Evolutionary conservation across 2,888 invertebrate genomes (phyloP), one percentile per base, ranked within the genome.

Genomic region (Drosophila siamana): DNA sequence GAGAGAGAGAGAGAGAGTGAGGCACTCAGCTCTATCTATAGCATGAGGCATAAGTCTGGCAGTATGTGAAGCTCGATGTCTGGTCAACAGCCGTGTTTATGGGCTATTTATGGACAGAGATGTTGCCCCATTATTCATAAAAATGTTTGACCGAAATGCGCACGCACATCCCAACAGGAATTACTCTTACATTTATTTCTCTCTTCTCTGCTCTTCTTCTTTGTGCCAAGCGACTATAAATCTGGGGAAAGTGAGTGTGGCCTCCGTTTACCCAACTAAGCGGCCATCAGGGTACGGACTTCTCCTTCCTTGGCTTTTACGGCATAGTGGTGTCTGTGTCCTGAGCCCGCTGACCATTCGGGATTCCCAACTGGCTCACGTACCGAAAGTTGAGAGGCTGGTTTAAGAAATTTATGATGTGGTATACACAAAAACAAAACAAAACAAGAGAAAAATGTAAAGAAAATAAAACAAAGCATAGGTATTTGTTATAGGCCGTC

Each of bases 61-160:
- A 15, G 50, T 22, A 33, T 46, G 36, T 50, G 43, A 16, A 47
- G 46, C 55, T 28, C 24, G 8, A 40, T 30, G 55, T 57, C 68
- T 54, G 43, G 33, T 28, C 24, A 52, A 41, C 59, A 46, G 62
- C 41, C 63, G 40, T 68, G 69, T 86, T 88, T 78, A 84, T 72
- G 69, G 71, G 52, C 70, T 74, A 86, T 84, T 86, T 83, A 86
- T 81, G 85, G 72, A 59, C 72, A 75, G 78, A 57, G 73, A 66
- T 65, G 79, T 72, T 68, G 57, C 38, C 56, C 63, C 86, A 74
- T 87, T 79, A 78, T 85, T 83, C 83, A 83, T 85, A 71, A 82
- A 83, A 85, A 79, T 86, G 68, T 65, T 74, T 65, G 63, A 60
- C 60, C 75, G 43, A 64, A 63, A 76, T 60, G 57, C 56, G 48